Evolutionary conservation across 2,797 vertebrate species (phyloP).

Genomic region (Melopsittacus undulatus): DNA sequence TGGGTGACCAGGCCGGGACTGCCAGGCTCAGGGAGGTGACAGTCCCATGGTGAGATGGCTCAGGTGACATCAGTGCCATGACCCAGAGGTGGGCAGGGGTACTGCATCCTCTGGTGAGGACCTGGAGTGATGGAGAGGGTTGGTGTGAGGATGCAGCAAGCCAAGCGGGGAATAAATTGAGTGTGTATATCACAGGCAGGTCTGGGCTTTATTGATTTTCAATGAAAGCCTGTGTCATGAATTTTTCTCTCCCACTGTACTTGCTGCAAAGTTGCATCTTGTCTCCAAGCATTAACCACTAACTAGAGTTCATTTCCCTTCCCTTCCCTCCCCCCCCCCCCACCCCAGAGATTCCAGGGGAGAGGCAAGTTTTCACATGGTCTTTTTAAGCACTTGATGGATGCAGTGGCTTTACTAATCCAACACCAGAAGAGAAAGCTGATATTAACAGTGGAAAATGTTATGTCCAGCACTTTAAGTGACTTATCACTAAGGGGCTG

Average conservation of each 20-base stretch:
- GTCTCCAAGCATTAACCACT: conserved; percentile 36
- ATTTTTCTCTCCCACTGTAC: conserved; percentile 60
- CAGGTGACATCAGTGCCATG: not conserved
- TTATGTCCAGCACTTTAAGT: not conserved
- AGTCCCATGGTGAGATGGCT: accelerated
- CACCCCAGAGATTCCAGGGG: not conserved
- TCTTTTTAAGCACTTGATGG: conserved; percentile 16
- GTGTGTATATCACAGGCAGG: conserved; percentile 54
- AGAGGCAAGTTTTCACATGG: not conserved
- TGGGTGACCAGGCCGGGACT: not conserved
- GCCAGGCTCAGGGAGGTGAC: not conserved
- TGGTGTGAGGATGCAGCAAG: not conserved
- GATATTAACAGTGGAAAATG: not conserved
- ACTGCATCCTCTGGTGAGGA: not conserved
- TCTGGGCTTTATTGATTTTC: conserved; percentile 69
- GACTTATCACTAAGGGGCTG: not conserved
- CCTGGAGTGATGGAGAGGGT: not conserved
- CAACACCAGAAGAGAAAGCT: not conserved
- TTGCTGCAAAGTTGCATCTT: conserved; percentile 50
- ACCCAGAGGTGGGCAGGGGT: not conserved
- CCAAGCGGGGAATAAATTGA: conserved; percentile 35
- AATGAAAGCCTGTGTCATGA: conserved; percentile 62
- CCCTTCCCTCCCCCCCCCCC: too few relatives aligned
- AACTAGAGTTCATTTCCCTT: conserved; percentile 11
- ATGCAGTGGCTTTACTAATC: conserved; percentile 29